Evolutionary conservation across 2,797 vertebrate genomes (phyloP), one percentile per base, ranked within the genome.

Genomic region (Enteromius fasciolatus): DNA sequence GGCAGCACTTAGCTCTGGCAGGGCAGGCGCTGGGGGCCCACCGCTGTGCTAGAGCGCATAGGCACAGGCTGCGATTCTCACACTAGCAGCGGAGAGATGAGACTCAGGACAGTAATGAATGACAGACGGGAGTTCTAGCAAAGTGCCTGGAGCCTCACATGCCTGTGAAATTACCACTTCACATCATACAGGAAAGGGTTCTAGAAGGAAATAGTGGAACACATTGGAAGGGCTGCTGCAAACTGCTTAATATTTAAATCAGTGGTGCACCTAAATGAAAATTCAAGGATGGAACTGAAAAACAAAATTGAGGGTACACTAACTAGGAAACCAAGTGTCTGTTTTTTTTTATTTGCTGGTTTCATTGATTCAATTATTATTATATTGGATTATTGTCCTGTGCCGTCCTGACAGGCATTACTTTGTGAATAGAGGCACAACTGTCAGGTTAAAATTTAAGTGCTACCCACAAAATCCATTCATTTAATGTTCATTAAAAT

Each of bases 21-120:
- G 46, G 57, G 66, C 39, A 81, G 41, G 80, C n/a, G n/a, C 31
- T n/a, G n/a, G 11, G 33, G 61, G 52, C 5, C 48, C 39, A 68
- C 25, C 61, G 18, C 18, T 48, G 63, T 33, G 44, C 72, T 44
- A 52, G 15, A 72, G 78, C 12, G 18, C 44, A 46, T 80, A 64
- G 25, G 52, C 68, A 78, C 67, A 68, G 25, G 28, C 41, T 63
- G 31, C 9, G 7, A 36, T 81, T 81, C 68, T 61, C 83, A 63
- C 9, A 2, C 52, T 76, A 57, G 18, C 33, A 31, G 33, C 20
- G 39, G 15, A 63, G 67, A 85, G 25, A 80, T 80, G 48, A 52
- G 69, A 33, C 63, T 84, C 73, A 44, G 73, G 39, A 77, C 73
- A 23, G 73, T 54, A 81, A 81, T 23, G 44, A 64, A 77, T 64